Base-by-base conservation (phyloP, 1,140 invertebrate genomes). In the Dinothrombium tinctorium region DNA sequence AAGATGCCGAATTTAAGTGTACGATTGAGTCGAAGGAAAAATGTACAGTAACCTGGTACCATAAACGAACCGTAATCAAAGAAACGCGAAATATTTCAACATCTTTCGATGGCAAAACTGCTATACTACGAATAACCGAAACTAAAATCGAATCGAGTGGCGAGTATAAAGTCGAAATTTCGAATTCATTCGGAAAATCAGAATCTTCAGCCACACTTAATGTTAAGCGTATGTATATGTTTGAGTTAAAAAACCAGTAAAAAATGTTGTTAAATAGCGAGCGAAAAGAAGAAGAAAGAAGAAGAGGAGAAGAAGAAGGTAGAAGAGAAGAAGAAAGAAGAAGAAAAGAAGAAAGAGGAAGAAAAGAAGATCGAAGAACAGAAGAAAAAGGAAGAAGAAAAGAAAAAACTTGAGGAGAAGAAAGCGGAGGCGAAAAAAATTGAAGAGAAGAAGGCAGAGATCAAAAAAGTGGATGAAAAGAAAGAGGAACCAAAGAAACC, bases 31-130 rank as follows among this genome's bases (percentile, higher is more conserved):
- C 50, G 1, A 51, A 48, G 28, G 42, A 74, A 47, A 76, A 73
- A 45, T 71, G 74, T 43, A 75, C 69, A 48, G 68, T 84, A 17
- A 74, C 68, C n/a, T 87, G 81, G 81, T 80, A 74, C 53, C 82
- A 74, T 32, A 74, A 81, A 47, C 67, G 68, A 4, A 73, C 68
- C 8, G 57, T 73, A 1, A 68, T 86, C 14, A 71, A 67, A 45
- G 71, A 77, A 50, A 68, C 69, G 1, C 68, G 65, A 6, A 70
- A 73, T 12, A 62, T 66, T 2, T 76, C 69, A 45, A 69, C 74
- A 11, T 64, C 63, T 33, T 84, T 83, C 54, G 78, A 86, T 58
- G 78, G 79, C n/a, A 71, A 69, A 28, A 72, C 70, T 25, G 75
- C 77, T 21, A 67, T 71, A 39, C 53, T 87, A 0, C 71, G 66